Evolutionary conservation across 1,140 invertebrate species (phyloP).

Genomic region (Euwallacea fornicatus): DNA sequence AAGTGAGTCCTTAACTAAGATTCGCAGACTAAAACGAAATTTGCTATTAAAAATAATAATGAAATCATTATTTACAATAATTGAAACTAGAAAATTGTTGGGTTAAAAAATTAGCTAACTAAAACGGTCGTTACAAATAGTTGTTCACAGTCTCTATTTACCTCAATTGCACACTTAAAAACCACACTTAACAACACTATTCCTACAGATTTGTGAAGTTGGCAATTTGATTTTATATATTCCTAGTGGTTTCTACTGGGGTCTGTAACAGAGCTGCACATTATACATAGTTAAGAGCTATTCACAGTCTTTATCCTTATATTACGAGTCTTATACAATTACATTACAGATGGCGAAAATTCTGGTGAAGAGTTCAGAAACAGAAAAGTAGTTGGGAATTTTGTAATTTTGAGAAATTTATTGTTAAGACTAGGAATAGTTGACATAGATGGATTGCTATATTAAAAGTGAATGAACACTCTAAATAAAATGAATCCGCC

Average conservation of each 20-base stretch:
- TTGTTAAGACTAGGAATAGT: too few species aligned
- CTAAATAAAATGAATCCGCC: too few species aligned
- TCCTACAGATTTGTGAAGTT: constrained; percentile 42
- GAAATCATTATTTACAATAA: constrained; percentile 33
- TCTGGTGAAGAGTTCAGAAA: too few species aligned
- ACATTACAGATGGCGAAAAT: not conserved
- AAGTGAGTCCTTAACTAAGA: constrained; percentile 16
- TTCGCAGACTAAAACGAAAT: constrained; percentile 27
- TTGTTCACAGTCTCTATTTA: constrained; percentile 46
- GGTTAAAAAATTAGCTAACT: constrained; percentile 39
- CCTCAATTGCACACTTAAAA: constrained; percentile 47
- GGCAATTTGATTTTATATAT: constrained; percentile 35
- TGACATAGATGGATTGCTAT: too few species aligned
- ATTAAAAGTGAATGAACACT: too few species aligned
- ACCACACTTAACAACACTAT: constrained; percentile 48
- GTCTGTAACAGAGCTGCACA: constrained; percentile 40
- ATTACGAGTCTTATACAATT: constrained; percentile 29
- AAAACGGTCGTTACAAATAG: constrained; percentile 19
- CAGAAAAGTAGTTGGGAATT: too few species aligned
- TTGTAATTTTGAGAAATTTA: too few species aligned
- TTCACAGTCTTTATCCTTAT: constrained; percentile 45
- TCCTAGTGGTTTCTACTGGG: constrained; percentile 19
- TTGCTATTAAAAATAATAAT: constrained; percentile 32
- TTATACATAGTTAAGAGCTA: constrained; percentile 36
- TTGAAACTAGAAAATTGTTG: constrained; percentile 13